Evolutionary conservation across 2,113 vertebrate genomes (phyloP).

Genomic region (Dasyprocta punctata): DNA sequence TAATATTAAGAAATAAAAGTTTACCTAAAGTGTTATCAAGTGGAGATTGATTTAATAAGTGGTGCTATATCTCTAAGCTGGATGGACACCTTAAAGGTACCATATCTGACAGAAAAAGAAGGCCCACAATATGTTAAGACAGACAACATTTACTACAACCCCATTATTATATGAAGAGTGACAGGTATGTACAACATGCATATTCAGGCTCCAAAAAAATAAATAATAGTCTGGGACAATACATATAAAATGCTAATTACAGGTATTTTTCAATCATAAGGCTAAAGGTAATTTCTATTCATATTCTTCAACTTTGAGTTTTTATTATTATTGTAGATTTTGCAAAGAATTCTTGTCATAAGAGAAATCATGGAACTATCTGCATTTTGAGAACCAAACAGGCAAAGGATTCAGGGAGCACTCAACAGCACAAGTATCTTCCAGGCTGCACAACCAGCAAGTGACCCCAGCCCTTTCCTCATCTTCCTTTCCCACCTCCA

Average conservation of each 20-base stretch:
- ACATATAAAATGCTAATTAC: slow-evolving; percentile 30
- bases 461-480: background rate
- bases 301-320: slow-evolving; percentile 16
- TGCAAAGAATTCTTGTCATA: slow-evolving; percentile 43
- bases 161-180: slow-evolving; percentile 1
- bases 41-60: background rate
- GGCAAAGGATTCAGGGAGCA: background rate
- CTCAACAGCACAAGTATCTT: background rate
- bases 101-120: slow-evolving; percentile 28
- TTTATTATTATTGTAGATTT: background rate
- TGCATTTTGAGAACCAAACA: slow-evolving; percentile 42
- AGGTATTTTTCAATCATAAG: background rate
- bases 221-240: background rate
- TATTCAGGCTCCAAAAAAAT: background rate
- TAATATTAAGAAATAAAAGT: background rate
- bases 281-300: slow-evolving; percentile 39
- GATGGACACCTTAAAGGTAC: background rate
- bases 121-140: background rate
- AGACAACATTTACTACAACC: background rate
- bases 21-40: slow-evolving; percentile 22
- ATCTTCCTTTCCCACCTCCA: background rate
- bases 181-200: background rate
- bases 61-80: background rate
- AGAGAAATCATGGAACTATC: slow-evolving; percentile 34
- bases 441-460: background rate